These are phyloP conservation scores for Nomada ruficornis DNA, from an alignment of 2,888 invertebrate species.

Conservation along the genomic window DNA sequence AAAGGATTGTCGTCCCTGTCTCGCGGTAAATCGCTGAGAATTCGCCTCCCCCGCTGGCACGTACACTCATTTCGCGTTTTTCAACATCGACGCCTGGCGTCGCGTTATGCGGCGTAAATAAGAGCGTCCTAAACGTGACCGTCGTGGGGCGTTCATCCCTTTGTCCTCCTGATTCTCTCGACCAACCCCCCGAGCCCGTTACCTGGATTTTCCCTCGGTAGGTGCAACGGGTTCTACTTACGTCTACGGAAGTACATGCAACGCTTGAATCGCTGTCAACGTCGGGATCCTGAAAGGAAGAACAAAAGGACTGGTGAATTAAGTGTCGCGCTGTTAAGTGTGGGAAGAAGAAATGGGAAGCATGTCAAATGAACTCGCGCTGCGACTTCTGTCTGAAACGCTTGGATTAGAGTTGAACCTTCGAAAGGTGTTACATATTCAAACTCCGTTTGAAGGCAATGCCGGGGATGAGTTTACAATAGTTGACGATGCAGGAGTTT, in stretches of 20 bases:
- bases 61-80: slow-evolving; percentile 40
- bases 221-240: slow-evolving; percentile 29
- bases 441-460: no score
- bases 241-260: slow-evolving; percentile 17
- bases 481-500: no score
- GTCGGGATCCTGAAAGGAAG: slow-evolving; percentile 40
- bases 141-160: neutral
- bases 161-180: neutral
- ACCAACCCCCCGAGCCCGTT: neutral
- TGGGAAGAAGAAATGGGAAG: no score
- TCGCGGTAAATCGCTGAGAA: slow-evolving; percentile 21
- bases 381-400: no score
- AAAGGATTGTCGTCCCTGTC: slow-evolving; percentile 15
- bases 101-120: slow-evolving; percentile 19
- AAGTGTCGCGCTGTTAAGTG: neutral
- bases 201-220: neutral
- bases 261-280: slow-evolving; percentile 31
- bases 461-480: no score
- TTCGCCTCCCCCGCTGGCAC: slow-evolving; percentile 23
- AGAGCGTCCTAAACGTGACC: slow-evolving; percentile 31
- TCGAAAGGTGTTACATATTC: no score
- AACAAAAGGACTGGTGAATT: neutral
- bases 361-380: no score
- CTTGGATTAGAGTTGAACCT: no score
- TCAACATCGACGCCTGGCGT: slow-evolving; percentile 31